Percentiles rank a stretch among this genome's conserved stretches.
Evolutionary conservation across 2,113 vertebrate genomes (phyloP).

Genomic region (Turdus rufiventris): DNA sequence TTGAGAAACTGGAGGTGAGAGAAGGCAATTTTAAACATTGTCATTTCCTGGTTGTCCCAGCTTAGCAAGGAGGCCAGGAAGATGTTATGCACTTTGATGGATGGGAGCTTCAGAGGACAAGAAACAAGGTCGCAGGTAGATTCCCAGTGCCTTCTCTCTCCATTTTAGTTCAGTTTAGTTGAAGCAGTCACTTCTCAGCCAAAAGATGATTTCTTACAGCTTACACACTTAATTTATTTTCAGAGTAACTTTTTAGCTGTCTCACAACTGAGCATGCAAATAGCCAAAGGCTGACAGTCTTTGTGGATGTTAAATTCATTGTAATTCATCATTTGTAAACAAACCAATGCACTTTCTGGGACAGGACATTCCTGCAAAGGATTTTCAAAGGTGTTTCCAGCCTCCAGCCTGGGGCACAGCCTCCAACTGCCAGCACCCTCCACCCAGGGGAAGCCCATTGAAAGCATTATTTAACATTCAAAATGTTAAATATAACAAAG

Average conservation of each 20-base stretch:
- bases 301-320: neutral
- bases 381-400: neutral
- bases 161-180: neutral
- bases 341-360: neutral
- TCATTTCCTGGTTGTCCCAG: neutral
- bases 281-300: neutral
- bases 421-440: neutral
- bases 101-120: neutral
- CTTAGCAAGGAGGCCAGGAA: neutral
- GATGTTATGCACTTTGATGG: neutral
- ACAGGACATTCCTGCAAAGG: neutral
- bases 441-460: neutral
- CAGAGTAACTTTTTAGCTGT: neutral
- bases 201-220: neutral
- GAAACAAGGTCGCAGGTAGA: neutral
- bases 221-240: neutral
- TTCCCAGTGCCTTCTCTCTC: neutral
- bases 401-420: neutral
- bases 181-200: neutral
- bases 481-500: neutral
- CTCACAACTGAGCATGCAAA: neutral
- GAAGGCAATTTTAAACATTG: conserved; percentile 24
- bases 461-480: neutral
- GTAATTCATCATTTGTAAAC: neutral
- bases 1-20: conserved; percentile 7